phyloP scores from a whole-genome alignment of 2,797 vertebrate species.

The Typhlichthys eigenmanni region DNA sequence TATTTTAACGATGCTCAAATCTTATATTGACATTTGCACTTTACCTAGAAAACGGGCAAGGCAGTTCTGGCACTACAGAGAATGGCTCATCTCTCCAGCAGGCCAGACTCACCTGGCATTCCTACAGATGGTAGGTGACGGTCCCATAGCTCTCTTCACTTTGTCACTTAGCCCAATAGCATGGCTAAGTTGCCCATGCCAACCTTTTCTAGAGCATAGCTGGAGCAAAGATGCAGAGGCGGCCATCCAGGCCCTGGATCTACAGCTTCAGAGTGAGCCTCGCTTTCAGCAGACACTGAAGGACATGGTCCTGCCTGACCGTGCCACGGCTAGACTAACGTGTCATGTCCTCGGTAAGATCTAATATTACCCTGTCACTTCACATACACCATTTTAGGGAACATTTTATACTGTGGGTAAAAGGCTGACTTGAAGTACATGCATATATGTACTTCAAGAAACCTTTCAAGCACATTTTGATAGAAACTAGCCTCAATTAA shows the following conservation, averaged over 20 bases:
- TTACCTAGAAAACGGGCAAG: constrained; percentile 80
- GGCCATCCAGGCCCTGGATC: constrained; percentile 72
- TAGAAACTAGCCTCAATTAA: too few relatives aligned
- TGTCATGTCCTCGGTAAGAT: constrained; percentile 75
- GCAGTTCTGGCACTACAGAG: constrained; percentile 86
- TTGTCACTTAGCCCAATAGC: constrained; percentile 66
- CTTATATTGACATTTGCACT: not conserved
- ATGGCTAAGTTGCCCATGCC: constrained; percentile 53
- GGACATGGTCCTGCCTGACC: constrained; percentile 63
- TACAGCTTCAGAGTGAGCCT: constrained; percentile 65
- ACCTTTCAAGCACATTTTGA: too few relatives aligned
- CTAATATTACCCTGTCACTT: constrained; percentile 3
- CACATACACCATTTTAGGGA: not conserved
- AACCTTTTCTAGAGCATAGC: constrained; percentile 54
- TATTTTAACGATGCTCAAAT: not conserved
- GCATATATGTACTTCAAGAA: too few relatives aligned
- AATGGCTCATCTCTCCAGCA: constrained; percentile 78
- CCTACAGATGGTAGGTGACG: constrained; percentile 69
- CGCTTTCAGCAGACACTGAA: constrained; percentile 59
- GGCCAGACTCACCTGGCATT: constrained; percentile 61
- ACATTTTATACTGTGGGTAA: too few relatives aligned
- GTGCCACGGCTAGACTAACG: constrained; percentile 61
- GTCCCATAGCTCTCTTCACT: constrained; percentile 24
- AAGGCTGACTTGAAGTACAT: too few relatives aligned
- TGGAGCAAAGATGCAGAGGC: constrained; percentile 74